Percentiles rank a stretch among this genome's conserved stretches.
phyloP scores from a whole-genome alignment of 1,140 invertebrate genomes.

The Lepidurus apus region DNA sequence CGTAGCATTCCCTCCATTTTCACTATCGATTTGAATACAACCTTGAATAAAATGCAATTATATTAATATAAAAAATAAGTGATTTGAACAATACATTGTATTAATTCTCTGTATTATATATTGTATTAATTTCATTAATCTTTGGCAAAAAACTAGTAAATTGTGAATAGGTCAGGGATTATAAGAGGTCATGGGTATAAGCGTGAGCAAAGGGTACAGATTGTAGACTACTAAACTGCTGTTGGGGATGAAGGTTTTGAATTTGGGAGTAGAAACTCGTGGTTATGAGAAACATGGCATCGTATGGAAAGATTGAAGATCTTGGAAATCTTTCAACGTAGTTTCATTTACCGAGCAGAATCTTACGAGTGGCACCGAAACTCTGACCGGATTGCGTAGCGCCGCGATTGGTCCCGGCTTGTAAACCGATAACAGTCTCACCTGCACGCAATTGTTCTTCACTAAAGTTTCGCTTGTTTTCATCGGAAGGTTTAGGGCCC shows the following conservation, averaged over 20 bases:
- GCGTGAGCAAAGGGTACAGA: background rate
- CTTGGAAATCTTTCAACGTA: background rate
- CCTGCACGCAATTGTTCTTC: slow-evolving; percentile 81
- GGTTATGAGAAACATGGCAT: too few relatives aligned
- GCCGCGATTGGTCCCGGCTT: slow-evolving; percentile 75
- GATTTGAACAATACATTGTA: too few relatives aligned
- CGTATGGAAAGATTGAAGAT: too few relatives aligned
- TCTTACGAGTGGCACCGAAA: slow-evolving; percentile 80
- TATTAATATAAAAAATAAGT: too few relatives aligned
- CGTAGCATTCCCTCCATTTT: too few relatives aligned
- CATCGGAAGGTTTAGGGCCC: slow-evolving; percentile 76
- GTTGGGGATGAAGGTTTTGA: background rate
- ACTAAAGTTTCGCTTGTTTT: slow-evolving; percentile 80
- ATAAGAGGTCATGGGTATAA: background rate
- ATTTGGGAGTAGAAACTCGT: too few relatives aligned
- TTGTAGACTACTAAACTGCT: background rate
- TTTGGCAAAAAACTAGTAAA: background rate
- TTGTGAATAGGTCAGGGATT: background rate
- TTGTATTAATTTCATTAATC: background rate
- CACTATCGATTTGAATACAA: too few relatives aligned
- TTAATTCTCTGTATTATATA: background rate
- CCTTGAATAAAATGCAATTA: too few relatives aligned
- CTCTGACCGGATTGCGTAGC: slow-evolving; percentile 82
- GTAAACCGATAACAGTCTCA: slow-evolving; percentile 78
- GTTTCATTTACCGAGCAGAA: slow-evolving; percentile 69